Percentiles rank a stretch among this genome's conserved stretches.
phyloP scores from a whole-genome alignment of 2,888 invertebrate genomes.

The Brachypalpus laphriformis region DNA sequence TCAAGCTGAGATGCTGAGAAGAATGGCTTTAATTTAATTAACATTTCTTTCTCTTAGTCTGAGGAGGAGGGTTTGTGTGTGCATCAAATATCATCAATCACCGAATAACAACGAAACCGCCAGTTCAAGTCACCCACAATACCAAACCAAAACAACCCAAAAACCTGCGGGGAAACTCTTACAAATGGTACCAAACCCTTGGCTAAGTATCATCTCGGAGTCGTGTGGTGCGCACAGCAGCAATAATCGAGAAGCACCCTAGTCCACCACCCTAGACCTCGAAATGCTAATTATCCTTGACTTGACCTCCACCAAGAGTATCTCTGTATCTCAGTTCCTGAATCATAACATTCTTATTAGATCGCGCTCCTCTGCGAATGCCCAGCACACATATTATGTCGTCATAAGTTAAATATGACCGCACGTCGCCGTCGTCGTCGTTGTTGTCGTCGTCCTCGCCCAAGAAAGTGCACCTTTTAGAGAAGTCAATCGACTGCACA shows the following conservation, averaged over 20 bases:
- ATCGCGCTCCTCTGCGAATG: conserved; percentile 1
- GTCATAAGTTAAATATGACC: conserved; percentile 68
- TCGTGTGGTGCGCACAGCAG: conserved; percentile 68
- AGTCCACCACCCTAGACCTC: conserved; percentile 50
- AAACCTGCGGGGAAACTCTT: conserved; percentile 50
- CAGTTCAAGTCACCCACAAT: conserved; percentile 46
- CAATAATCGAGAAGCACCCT: conserved; percentile 51
- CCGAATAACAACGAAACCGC: conserved; percentile 56
- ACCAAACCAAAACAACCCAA: conserved; percentile 37
- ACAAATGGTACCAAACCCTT: background rate
- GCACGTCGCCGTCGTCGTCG: no score
- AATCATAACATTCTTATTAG: conserved; percentile 38
- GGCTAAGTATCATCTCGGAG: conserved; percentile 35
- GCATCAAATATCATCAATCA: conserved; percentile 61
- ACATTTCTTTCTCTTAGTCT: conserved; percentile 66
- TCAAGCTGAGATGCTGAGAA: conserved; percentile 54
- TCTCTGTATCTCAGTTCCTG: conserved; percentile 9
- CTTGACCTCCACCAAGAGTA: conserved; percentile 45
- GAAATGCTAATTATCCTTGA: conserved; percentile 64
- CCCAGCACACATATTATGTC: conserved; percentile 61
- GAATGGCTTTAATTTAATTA: conserved; percentile 73
- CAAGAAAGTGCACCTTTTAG: conserved; percentile 68
- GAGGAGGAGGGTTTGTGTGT: conserved; percentile 30
- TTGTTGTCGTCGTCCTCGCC: conserved; percentile 28
- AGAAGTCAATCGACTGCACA: conserved; percentile 69